Base-by-base conservation (phyloP, 2,113 vertebrate species). In the Mormyrus iriodes region DNA sequence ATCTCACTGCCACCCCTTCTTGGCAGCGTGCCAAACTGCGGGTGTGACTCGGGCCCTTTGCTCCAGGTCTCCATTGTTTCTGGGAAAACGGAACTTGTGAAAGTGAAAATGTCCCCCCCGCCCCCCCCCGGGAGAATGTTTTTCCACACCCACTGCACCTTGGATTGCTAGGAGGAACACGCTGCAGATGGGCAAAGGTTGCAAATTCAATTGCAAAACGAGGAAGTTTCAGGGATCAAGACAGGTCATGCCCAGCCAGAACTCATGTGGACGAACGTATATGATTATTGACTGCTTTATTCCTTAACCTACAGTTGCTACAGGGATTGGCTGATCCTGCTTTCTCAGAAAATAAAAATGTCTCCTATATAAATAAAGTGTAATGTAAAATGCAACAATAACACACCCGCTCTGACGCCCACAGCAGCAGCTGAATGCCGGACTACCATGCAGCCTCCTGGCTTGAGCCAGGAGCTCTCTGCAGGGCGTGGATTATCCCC, bases 81-180 rank as follows among this genome's bases (percentile, higher is more conserved):
- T n/a, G 91, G 88, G 46, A 93, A 95, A 95, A 94, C 92, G 93
- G 87, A 91, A 90, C 91, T 88, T 48, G 52, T 35, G 58, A 90
- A 88, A 85, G 89, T 84, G 89, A 90, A 90, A 86, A 88, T 90
- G 35, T 0, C 35, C 17, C 1, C 15, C 12, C 13, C 7, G 24
- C n/a, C 12, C 27, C 31, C 1, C 35, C 31, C 3, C 13, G 2
- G 0, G 3, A 0, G 1, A 35, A 39, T 76, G 69, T 76, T 76
- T 76, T 76, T 76, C 69, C 69, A 76, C n/a, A n/a, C 61, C 27
- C 3, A 1, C 61, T 69, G 61, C 61, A 31, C 61, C 61, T 69
- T 69, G 27, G 61, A 69, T 31, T 69, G 27, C 10, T 3, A 69
- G 61, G 61, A 31, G 61, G 27, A 69, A 69, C n/a, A 69, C 1